Evolutionary conservation across 1,140 invertebrate genomes (phyloP), one percentile per base, ranked within the genome.

Genomic region (Galleria mellonella): DNA sequence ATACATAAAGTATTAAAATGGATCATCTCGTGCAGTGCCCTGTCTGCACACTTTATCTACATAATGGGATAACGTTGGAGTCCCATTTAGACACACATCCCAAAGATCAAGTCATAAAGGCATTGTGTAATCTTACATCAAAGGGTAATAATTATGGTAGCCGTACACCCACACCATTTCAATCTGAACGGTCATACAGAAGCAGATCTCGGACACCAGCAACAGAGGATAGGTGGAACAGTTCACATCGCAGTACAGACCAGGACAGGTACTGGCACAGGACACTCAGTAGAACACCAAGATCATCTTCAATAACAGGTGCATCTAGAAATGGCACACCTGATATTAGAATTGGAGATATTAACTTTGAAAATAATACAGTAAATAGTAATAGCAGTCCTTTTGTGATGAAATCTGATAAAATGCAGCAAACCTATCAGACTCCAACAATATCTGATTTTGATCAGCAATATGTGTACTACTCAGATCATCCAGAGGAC

Each of bases 71-170:
- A 82, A 91, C 91, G 42, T 79, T 95, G 47, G 91, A 93, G 62
- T 89, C 89, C 49, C 94, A 95, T 78, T 88, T 96, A 68, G 90
- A 93, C 63, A 94, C 93, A 5, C 94, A 95, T 87, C 93, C 94
- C 13, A 95, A 95, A 72, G 93, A 94, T 65, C 92, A 94, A 73
- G 93, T 96, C 15, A 95, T 95, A 52, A 92, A 92, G 66, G 94
- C 94, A n/a, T 81, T 95, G 33, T 87, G 86, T 56, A 65, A 31
- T 49, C 47, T 85, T 15, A 73, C 83, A 54, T 60, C 68, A 29
- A 82, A 72, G 45, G 54, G 47, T 44, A 64, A 47, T 27, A 63
- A 38, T 38, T 77, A 61, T 70, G 61, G 62, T 9, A 85, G 78
- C 43, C 68, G 83, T 48, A 77, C 79, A 53, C 51, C 76, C 11